Evolutionary conservation across 1,140 invertebrate species (phyloP), one percentile per base, ranked within the genome.

Genomic region (Leptinotarsa undecemlineata): DNA sequence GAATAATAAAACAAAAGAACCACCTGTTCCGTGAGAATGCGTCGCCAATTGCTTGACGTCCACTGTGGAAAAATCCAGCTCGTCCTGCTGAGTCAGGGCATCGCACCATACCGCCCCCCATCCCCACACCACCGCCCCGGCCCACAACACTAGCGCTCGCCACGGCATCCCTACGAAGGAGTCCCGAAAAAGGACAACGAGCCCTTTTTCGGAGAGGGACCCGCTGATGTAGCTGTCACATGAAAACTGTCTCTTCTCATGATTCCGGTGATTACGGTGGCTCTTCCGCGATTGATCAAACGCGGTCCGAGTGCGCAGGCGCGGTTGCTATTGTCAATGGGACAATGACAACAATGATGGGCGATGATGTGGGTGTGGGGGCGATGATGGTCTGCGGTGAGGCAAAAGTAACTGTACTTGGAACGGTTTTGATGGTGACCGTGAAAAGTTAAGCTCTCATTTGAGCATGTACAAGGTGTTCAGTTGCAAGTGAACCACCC

Each of bases 1-100:
- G 23, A 21, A 68, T 42, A 42, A 42, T 23, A 33, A 26, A 42
- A 68, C 48, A 67, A 64, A 48, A 71, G 47, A 75, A 75, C 69
- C 74, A 80, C 80, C 80, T 79, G 80, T 81, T 77, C 80, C 80
- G 68, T 81, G 78, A 21, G 74, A 71, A 69, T 77, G 73, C 68
- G 80, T 78, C 15, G 74, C 74, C 57, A 81, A 77, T 66, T 68
- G 71, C 11, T 64, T 72, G 20, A 77, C 67, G 72, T 79, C 75
- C 48, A 79, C 68, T 51, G 75, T 75, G 17, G 75, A 63, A 68
- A 76, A 74, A 17, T 75, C 78, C 61, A 77, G 47, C 57, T 74
- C 72, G 57, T 80, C 68, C 21, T 76, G 60, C 63, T 48, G 51
- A 33, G 20, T 48, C 42, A 73, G 48, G 21, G 47, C 47, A 15